A percentile compares a stretch with the other conserved stretches of the same genome.
These are phyloP conservation scores for Nysson spinosus DNA, from an alignment of 2,888 invertebrate species.

Conservation along the genomic window DNA sequence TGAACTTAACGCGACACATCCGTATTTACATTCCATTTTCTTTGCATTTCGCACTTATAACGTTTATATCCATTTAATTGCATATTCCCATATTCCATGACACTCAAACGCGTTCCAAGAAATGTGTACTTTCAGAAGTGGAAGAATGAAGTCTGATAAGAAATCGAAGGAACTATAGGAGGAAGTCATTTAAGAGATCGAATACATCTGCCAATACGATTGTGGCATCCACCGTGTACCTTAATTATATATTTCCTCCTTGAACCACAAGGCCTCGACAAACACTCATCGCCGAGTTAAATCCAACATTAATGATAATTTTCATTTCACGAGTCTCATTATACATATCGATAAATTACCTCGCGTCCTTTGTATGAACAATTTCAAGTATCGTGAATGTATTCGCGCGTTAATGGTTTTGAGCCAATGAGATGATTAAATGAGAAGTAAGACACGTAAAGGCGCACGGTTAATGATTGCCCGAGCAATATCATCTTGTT, in stretches of 20 bases:
- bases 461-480: slow-evolving; percentile 31
- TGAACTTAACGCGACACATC: slow-evolving; percentile 41
- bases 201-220: slow-evolving; percentile 45
- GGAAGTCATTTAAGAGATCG: slow-evolving; percentile 43
- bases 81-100: slow-evolving; percentile 6
- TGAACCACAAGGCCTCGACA: slow-evolving; percentile 6
- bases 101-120: background rate
- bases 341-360: too few relatives aligned
- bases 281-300: background rate
- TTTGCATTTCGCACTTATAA: background rate
- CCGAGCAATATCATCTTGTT: slow-evolving; percentile 45
- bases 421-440: too few relatives aligned
- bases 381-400: too few relatives aligned
- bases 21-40: slow-evolving; percentile 48
- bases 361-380: too few relatives aligned
- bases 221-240: slow-evolving; percentile 19
- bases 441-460: slow-evolving; percentile 19
- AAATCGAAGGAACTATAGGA: slow-evolving; percentile 35
- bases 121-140: background rate
- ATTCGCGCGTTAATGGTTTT: too few relatives aligned
- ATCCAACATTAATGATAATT: too few relatives aligned
- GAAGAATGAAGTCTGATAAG: slow-evolving; percentile 4
- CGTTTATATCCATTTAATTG: slow-evolving; percentile 18
- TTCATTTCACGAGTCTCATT: too few relatives aligned
- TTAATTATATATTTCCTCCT: slow-evolving; percentile 31